Evolutionary conservation across 2,797 vertebrate species (phyloP).

Genomic region (Molossus alvarezi): DNA sequence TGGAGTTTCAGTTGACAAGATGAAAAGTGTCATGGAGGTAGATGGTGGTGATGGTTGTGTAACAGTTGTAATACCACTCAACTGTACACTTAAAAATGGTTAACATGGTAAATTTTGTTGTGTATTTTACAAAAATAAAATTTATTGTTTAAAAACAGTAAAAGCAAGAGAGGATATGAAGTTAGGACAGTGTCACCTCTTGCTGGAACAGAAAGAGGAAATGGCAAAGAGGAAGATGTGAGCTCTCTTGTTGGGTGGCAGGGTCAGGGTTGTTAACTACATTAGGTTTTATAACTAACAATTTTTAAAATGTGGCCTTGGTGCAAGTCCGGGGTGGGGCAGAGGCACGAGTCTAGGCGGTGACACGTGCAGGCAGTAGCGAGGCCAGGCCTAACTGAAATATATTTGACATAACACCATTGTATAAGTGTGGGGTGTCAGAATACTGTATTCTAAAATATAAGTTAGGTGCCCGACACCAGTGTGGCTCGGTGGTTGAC

Average conservation of each 20-base stretch:
- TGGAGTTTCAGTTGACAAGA: not conserved
- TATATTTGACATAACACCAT: not conserved
- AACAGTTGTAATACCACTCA: not conserved
- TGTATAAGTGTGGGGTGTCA: not conserved
- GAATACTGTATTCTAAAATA: not conserved
- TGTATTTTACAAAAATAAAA: not conserved
- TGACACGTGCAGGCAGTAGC: too few species aligned
- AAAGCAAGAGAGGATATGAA: not conserved
- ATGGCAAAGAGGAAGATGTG: not conserved
- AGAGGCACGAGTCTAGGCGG: too few species aligned
- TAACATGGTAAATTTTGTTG: not conserved
- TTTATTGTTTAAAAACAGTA: not conserved
- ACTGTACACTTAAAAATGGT: not conserved
- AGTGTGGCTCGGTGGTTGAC: too few species aligned
- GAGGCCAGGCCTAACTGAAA: not conserved
- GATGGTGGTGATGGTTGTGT: not conserved
- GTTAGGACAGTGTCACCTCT: not conserved
- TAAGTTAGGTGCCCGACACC: not conserved
- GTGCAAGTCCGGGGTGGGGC: too few species aligned
- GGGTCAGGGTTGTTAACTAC: not conserved
- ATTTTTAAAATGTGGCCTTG: not conserved
- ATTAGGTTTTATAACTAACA: not conserved
- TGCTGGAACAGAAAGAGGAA: not conserved
- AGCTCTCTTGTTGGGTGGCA: not conserved
- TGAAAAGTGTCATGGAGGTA: too few species aligned